Base-by-base conservation (phyloP, 2,113 vertebrate genomes). In the Dendropsophus ebraccatus region DNA sequence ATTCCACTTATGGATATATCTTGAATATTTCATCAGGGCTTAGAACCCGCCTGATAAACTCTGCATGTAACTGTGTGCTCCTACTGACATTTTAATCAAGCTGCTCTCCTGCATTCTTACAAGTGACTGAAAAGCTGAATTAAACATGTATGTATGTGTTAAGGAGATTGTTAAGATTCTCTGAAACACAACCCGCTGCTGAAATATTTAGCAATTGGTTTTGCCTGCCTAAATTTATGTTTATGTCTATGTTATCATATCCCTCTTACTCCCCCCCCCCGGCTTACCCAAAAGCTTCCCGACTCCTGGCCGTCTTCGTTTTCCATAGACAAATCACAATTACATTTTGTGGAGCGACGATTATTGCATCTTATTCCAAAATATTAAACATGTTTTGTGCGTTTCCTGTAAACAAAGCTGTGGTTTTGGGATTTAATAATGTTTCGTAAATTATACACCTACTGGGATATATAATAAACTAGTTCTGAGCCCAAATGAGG, bases 71-170 rank as follows among this genome's bases (percentile, higher is more conserved):
- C 16, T 76, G 75, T 87, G 87, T 73, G 23, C 41, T 91, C 87
- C 49, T 84, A 87, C 88, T 88, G 25, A 77, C 87, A 58, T 50
- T 89, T 91, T 88, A 91, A 92, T 92, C 88, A 88, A 89, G 87
- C 52, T 9, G 14, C 83, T 87, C 87, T 83, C 78, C 86, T 37
- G 87, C 88, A 87, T 88, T 87, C 80, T 77, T 87, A 62, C 91
- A 89, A 82, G 62, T 87, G 49, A 23, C 89, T 89, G 49, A 16
- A 89, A 86, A 1, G 35, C 90, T 90, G 86, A 93, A 91, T 90
- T 90, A 90, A 92, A 90, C 88, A 89, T 83, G 84, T 54, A 83
- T 50, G 47, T 87, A 90, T 89, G 87, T 90, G 72, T 87, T 88
- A 85, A 88, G 88, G 81, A 91, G 67, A 81, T 54, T 91, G 73